Conservation (phyloP, 2,888 invertebrate genomes). For the Monoplex corrugatus region DNA sequence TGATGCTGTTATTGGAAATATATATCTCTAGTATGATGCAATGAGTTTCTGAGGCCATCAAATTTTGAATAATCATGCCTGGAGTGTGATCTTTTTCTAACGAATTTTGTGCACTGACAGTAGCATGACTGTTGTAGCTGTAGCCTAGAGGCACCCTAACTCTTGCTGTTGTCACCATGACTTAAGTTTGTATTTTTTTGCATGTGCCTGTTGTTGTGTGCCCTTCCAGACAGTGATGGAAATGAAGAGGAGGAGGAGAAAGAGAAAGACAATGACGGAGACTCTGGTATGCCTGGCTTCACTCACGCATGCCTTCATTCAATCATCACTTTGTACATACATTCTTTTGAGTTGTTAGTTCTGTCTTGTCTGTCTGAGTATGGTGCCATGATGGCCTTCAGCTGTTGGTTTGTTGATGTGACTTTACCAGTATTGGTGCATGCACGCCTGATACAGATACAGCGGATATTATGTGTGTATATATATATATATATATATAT, state of each 20-base stretch:
- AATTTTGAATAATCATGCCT: no score
- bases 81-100: background rate
- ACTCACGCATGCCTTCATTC: background rate
- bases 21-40: no score
- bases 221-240: conserved; percentile 61
- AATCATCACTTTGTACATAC: background rate
- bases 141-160: background rate
- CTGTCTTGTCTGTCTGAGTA: background rate
- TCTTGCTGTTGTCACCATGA: background rate
- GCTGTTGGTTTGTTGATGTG: background rate
- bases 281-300: conserved; percentile 61
- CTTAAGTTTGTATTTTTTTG: conserved; percentile 21
- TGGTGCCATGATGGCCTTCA: no score
- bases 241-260: conserved; percentile 61
- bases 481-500: background rate
- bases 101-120: background rate
- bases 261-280: conserved; percentile 63
- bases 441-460: no score
- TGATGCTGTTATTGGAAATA: no score
- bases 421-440: background rate
- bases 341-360: background rate
- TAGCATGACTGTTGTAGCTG: background rate
- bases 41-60: background rate
- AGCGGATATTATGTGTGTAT: background rate
- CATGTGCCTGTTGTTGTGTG: conserved; percentile 59